Evolutionary conservation across 2,113 vertebrate genomes (phyloP), one percentile per base, ranked within the genome.

Genomic region (Coptodon rendalli): DNA sequence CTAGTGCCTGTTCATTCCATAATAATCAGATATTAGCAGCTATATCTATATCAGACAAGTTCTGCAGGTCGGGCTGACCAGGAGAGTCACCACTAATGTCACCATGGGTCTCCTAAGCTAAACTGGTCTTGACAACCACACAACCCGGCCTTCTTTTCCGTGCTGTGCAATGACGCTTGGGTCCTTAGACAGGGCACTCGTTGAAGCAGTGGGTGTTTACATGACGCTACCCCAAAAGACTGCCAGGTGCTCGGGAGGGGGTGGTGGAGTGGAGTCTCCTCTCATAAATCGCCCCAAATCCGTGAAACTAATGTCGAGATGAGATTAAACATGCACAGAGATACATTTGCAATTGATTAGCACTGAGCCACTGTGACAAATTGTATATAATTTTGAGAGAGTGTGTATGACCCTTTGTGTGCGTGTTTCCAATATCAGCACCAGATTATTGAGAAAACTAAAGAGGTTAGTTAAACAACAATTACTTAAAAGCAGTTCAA

Each of bases 51-150:
- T 95, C 90, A 90, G 91, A 94, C 87, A 84, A 92, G 90, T 83
- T 90, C 66, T 90, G 27, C 87, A 79, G 93, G 92, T 94, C 95
- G 45, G 84, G 78, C 54, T 36, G 94, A 94, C 93, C 94, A 94
- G 95, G 96, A 90, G 96, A 97, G 94, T 95, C 94, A 89, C 73
- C 84, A 89, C 96, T 96, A 27, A 85, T 91, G 93, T 94, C 96
- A 93, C 91, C 54, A 89, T 88, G 94, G 94, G 90, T 84, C 89
- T 95, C 93, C 96, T 91, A 94, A 96, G 82, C 92, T 97, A 98
- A 98, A 98, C 97, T 91, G 91, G 73, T 97, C 96, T 96, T 98
- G 97, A 98, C 98, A 98, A 97, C 97, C 98, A 97, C 97, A 96
- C 83, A 97, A 93, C 96, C 96, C 92, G 83, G 95, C 96, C 92